A percentile compares a stretch with the other conserved stretches of the same genome.
These are phyloP conservation scores for Tinea trinotella DNA, from an alignment of 2,888 invertebrate species.

Conservation along the genomic window DNA sequence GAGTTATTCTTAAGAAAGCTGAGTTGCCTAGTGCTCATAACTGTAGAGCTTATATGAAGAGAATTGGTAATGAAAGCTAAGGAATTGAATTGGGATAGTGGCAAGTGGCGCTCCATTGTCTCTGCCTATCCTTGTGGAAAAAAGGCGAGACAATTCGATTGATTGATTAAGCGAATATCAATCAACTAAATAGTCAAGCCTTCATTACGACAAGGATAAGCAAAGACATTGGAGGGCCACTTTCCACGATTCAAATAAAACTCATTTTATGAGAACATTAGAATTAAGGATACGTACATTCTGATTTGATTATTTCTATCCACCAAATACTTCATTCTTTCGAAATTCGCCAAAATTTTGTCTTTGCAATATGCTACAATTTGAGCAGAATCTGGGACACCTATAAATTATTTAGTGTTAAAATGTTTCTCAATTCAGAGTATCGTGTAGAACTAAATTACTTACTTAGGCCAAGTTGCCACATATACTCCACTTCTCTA, in stretches of 20 bases:
- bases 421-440: not conserved
- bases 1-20: too few species aligned
- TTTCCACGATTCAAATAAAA: not conserved
- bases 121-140: too few species aligned
- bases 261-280: not conserved
- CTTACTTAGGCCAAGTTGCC: constrained; percentile 78
- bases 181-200: too few species aligned
- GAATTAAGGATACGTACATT: constrained; percentile 38
- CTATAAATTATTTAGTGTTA: constrained; percentile 37
- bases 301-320: constrained; percentile 75
- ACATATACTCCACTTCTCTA: constrained; percentile 86
- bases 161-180: too few species aligned
- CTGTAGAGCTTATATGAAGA: too few species aligned
- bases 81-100: too few species aligned
- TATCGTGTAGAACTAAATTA: constrained; percentile 20
- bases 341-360: constrained; percentile 75
- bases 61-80: too few species aligned
- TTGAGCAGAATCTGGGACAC: constrained; percentile 83
- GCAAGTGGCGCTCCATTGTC: too few species aligned
- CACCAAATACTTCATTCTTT: constrained; percentile 74
- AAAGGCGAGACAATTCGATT: too few species aligned
- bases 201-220: too few species aligned
- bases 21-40: too few species aligned
- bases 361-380: constrained; percentile 82
- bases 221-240: too few species aligned